These are phyloP conservation scores for Tragopan temminckii DNA, from an alignment of 2,797 vertebrate species.

Conservation along the genomic window DNA sequence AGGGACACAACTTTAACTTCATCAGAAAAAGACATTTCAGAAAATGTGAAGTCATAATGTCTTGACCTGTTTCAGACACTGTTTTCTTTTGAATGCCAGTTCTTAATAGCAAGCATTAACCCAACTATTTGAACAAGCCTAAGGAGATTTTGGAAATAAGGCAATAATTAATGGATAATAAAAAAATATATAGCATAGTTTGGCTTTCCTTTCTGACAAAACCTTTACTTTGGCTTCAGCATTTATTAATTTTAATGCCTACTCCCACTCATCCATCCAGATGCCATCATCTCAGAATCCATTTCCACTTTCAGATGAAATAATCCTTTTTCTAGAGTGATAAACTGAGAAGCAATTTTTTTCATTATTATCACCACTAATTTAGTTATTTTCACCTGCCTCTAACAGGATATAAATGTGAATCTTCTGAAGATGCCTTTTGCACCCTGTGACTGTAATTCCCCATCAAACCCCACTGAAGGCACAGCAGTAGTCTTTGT, in stretches of 20 bases:
- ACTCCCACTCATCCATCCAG: not conserved
- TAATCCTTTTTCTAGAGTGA: constrained; percentile 3
- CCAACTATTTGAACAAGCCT: not conserved
- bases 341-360: constrained; percentile 24
- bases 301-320: not conserved
- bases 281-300: not conserved
- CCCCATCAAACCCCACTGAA: not conserved
- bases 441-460: constrained; percentile 52
- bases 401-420: constrained; percentile 54
- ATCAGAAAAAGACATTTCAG: not conserved
- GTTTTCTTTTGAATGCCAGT: not conserved
- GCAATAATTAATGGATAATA: not conserved
- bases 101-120: not conserved
- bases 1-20: not conserved
- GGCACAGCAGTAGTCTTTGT: not conserved
- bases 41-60: not conserved
- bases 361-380: constrained; percentile 24
- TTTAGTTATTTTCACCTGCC: constrained; percentile 31
- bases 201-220: not conserved
- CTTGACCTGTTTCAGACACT: not conserved
- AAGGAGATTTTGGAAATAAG: not conserved
- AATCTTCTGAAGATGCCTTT: constrained; percentile 30
- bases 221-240: not conserved
- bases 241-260: not conserved
- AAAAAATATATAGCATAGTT: not conserved